Evolutionary conservation across 2,888 invertebrate genomes (phyloP).

Genomic region (Oligia latruncula): DNA sequence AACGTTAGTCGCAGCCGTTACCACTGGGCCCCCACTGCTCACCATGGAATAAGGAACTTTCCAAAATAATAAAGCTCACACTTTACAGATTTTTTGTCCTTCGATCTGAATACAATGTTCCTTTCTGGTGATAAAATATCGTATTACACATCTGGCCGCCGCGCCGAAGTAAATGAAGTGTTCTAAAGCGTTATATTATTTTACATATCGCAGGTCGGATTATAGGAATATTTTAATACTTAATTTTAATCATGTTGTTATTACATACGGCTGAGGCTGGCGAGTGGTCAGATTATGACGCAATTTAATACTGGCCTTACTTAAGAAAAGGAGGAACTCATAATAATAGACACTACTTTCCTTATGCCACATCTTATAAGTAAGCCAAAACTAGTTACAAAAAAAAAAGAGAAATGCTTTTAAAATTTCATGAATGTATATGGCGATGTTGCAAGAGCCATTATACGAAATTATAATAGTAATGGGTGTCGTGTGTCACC

Average conservation of each 20-base stretch:
- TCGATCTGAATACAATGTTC: slow-evolving; percentile 74
- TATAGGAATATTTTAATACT: slow-evolving; percentile 42
- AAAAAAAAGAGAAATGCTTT: slow-evolving; percentile 21
- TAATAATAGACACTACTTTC: background rate
- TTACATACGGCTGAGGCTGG: slow-evolving; percentile 2
- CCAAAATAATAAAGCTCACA: slow-evolving; percentile 21
- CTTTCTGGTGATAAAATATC: slow-evolving; percentile 74
- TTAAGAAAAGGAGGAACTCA: background rate
- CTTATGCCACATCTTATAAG: background rate
- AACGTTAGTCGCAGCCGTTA: too few relatives aligned
- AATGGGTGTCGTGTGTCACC: slow-evolving; percentile 78
- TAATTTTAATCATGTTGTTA: slow-evolving; percentile 15
- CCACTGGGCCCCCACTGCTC: too few relatives aligned
- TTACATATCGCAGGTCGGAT: slow-evolving; percentile 50
- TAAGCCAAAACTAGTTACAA: slow-evolving; percentile 4
- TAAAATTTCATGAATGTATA: slow-evolving; percentile 39
- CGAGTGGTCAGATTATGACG: slow-evolving; percentile 12
- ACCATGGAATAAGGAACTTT: slow-evolving; percentile 2
- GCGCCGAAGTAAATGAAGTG: slow-evolving; percentile 67
- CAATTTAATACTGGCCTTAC: slow-evolving; percentile 14
- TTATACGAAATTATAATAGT: slow-evolving; percentile 76
- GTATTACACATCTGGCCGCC: slow-evolving; percentile 71
- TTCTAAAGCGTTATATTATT: slow-evolving; percentile 60
- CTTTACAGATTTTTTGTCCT: slow-evolving; percentile 68
- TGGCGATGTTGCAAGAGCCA: slow-evolving; percentile 53